These are phyloP conservation scores for Manis pentadactyla DNA, from an alignment of 2,797 vertebrate species.

Conservation along the genomic window DNA sequence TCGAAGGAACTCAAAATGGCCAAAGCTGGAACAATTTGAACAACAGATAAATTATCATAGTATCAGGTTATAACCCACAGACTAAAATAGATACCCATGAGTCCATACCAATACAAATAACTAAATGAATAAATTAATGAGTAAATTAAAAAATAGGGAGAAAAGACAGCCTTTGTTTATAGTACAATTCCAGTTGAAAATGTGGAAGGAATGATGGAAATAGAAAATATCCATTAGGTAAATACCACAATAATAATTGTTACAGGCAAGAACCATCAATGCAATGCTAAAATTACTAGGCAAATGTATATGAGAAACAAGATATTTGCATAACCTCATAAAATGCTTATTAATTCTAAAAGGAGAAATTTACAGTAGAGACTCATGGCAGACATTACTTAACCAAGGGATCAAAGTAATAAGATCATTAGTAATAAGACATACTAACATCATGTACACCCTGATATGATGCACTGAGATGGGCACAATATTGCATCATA, in stretches of 20 bases:
- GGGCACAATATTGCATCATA: not conserved
- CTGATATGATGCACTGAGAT: not conserved
- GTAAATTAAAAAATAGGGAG: not conserved
- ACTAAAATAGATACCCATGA: not conserved
- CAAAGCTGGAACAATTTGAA: not conserved
- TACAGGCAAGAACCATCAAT: not conserved
- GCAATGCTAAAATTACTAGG: not conserved
- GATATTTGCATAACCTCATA: not conserved
- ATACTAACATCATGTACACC: not conserved
- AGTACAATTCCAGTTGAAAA: not conserved
- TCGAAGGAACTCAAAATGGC: not conserved
- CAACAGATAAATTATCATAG: not conserved
- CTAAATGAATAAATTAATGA: not conserved
- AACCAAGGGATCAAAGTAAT: not conserved
- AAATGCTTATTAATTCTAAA: not conserved
- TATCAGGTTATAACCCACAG: slow-evolving; percentile 11
- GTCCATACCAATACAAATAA: not conserved
- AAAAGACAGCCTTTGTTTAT: not conserved
- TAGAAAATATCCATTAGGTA: not conserved
- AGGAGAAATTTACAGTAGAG: not conserved
- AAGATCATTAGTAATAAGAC: not conserved
- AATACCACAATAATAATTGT: not conserved
- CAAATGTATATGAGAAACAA: not conserved
- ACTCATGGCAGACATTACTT: not conserved
- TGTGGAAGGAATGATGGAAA: not conserved